Evolutionary conservation across 1,140 invertebrate species (phyloP), one percentile per base, ranked within the genome.

Genomic region (Calosoma granatense): DNA sequence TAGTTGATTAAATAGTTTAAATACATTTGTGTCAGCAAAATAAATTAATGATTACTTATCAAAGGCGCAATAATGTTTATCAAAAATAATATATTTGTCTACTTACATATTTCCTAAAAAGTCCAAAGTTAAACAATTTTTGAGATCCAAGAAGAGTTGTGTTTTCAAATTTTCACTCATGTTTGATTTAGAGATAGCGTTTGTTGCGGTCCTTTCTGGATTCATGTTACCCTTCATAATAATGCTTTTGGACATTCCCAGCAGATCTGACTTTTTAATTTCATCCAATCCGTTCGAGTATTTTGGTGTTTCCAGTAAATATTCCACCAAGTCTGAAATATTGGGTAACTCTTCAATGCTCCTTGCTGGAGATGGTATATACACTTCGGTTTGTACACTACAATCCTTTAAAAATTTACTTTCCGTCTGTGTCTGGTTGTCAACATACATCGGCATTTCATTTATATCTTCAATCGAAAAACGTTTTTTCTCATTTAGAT

Each of bases 101-200:
- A 47, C 41, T 47, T 47, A 47, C 41, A 47, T 12, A 17, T 47
- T 47, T 47, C 41, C 41, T 47, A 47, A 47, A 17, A 47, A 17
- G 15, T 47, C 41, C 9, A 47, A 47, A 6, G 9, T 6, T 12
- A 47, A 4, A 17, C 41, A 47, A 47, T 17, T 17, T 17, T 47
- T 47, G 9, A 47, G 17, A 47, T 47, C 41, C 3, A 11, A 9
- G 41, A 47, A 47, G 3, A 47, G 17, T 17, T 11, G 6, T 17
- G 4, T 47, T 47, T 47, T 47, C 17, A 47, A 47, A 12, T n/a
- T 36, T n/a, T 36, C 26, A 36, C 6, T 12, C 41, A 17, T 12
- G 3, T 47, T 17, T 17, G 41, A 4, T 36, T 36, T 36, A 36
- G n/a, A n/a, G n/a, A n/a, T n/a, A 36, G 6, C 26, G n/a, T n/a